Evolutionary conservation across 2,113 vertebrate species (phyloP).

Genomic region (Platichthys flesus): DNA sequence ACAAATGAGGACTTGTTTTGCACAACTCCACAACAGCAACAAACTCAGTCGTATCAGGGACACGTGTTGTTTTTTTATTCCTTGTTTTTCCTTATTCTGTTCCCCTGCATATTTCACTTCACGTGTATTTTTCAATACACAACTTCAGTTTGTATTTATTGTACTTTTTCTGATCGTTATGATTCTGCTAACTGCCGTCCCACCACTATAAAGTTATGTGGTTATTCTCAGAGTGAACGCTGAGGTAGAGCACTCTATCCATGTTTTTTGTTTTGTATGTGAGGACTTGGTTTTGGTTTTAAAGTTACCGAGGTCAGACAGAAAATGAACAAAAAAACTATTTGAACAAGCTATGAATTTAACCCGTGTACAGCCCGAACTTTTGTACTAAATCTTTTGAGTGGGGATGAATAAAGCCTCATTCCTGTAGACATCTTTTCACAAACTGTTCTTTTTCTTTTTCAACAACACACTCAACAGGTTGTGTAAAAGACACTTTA

Average conservation of each 20-base stretch:
- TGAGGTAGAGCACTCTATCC: constrained; percentile 46
- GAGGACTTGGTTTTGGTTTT: constrained; percentile 24
- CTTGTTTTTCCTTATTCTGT: constrained; percentile 40
- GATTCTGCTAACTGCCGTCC: constrained; percentile 46
- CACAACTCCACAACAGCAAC: constrained; percentile 23
- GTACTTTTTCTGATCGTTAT: constrained; percentile 42
- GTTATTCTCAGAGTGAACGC: constrained; percentile 6
- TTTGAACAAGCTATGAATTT: constrained; percentile 48
- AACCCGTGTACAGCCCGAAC: constrained; percentile 45
- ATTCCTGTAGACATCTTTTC: constrained; percentile 18
- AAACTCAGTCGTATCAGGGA: constrained; percentile 55
- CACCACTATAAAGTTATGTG: constrained; percentile 1
- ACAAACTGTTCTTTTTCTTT: neutral
- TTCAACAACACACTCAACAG: neutral
- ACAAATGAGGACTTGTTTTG: constrained; percentile 32
- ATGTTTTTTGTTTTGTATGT: constrained; percentile 40
- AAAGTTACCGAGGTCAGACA: neutral
- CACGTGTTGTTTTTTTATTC: neutral
- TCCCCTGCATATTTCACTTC: constrained; percentile 38
- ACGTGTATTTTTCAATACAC: constrained; percentile 71
- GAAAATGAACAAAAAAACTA: constrained; percentile 15
- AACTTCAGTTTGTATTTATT: constrained; percentile 68
- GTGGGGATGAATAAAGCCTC: constrained; percentile 70
- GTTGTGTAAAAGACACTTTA: constrained; percentile 77
- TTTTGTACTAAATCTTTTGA: constrained; percentile 59